phyloP scores from a whole-genome alignment of 2,797 vertebrate species.

The Phrynocephalus forsythii region DNA sequence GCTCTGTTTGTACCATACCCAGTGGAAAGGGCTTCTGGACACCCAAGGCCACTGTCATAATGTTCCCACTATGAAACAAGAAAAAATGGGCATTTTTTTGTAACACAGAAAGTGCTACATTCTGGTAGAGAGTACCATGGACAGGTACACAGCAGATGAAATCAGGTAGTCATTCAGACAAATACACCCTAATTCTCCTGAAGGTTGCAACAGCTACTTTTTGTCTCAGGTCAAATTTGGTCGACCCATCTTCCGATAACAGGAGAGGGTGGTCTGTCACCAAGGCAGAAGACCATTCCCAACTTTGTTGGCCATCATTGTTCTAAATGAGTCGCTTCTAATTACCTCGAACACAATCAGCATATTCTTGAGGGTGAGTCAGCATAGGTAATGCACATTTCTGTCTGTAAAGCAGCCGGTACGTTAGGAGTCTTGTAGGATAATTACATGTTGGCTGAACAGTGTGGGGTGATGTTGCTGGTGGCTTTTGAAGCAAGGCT shows the following conservation, averaged over 20 bases:
- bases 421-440: constrained; percentile 54
- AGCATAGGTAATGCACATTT: constrained; percentile 49
- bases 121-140: background rate
- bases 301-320: constrained; percentile 36
- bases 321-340: constrained; percentile 51
- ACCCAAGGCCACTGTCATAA: rapidly evolving
- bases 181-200: background rate
- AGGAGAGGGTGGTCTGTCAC: background rate
- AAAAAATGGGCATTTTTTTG: rapidly evolving
- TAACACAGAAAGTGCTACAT: background rate
- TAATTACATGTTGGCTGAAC: constrained; percentile 52
- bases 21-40: background rate
- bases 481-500: constrained; percentile 68
- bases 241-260: background rate
- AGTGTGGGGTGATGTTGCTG: constrained; percentile 67
- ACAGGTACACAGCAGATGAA: background rate
- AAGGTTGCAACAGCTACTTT: background rate
- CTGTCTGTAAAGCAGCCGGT: constrained; percentile 44
- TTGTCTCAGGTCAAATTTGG: background rate
- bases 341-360: constrained; percentile 29
- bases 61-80: background rate
- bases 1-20: background rate
- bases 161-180: background rate
- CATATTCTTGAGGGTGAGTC: constrained; percentile 52
- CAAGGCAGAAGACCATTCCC: constrained; percentile 23